Percentiles rank a stretch among this genome's conserved stretches.
Conservation (phyloP, 2,888 invertebrate species). For the Erannis defoliaria region DNA sequence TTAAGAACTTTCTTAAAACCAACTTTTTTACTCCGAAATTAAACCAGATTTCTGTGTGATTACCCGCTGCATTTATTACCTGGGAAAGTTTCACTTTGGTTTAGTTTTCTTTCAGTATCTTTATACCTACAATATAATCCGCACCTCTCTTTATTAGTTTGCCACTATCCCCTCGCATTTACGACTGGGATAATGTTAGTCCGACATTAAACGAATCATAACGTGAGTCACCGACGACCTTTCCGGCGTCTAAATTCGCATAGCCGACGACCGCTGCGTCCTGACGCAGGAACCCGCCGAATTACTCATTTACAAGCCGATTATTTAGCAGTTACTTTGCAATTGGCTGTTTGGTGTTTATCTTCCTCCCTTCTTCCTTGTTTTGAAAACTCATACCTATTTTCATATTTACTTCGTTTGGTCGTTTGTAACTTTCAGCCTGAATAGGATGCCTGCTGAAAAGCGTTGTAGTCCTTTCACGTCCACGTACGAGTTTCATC, state of each 20-base stretch:
- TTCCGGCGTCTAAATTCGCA: constrained; percentile 78
- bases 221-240: constrained; percentile 76
- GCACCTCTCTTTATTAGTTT: constrained; percentile 33
- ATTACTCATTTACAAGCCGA: constrained; percentile 54
- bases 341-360: constrained; percentile 13
- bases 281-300: constrained; percentile 53
- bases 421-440: constrained; percentile 18
- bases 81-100: too few relatives aligned
- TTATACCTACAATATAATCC: constrained; percentile 7
- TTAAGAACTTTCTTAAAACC: neutral
- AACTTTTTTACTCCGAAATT: neutral
- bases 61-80: neutral
- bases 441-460: neutral
- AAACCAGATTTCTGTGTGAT: constrained; percentile 4
- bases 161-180: constrained; percentile 39
- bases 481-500: constrained; percentile 1
- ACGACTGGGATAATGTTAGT: constrained; percentile 35
- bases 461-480: constrained; percentile 21
- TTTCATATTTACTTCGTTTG: neutral
- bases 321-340: constrained; percentile 26
- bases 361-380: constrained; percentile 11
- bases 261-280: constrained; percentile 68
- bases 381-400: constrained; percentile 22
- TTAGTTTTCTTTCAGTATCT: neutral
- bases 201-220: constrained; percentile 51